Evolutionary conservation across 2,797 vertebrate genomes (phyloP).

Genomic region (Leptoclinus maculatus): DNA sequence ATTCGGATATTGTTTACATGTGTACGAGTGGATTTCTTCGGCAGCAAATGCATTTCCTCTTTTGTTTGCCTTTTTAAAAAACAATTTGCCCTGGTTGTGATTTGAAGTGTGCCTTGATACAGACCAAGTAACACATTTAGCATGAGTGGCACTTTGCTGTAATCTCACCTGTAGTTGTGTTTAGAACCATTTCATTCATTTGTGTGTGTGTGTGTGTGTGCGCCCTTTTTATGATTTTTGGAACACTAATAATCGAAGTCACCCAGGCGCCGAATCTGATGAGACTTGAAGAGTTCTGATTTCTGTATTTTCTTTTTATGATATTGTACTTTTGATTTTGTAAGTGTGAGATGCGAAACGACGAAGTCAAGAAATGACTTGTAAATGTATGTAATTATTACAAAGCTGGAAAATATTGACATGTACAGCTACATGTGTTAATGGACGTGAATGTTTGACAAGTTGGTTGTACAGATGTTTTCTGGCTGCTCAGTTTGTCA

Average conservation of each 20-base stretch:
- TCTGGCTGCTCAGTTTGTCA: constrained; percentile 15
- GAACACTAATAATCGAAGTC: constrained; percentile 3
- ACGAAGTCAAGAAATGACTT: constrained; percentile 52
- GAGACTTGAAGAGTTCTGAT: constrained; percentile 36
- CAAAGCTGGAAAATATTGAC: constrained; percentile 66
- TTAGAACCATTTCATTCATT: constrained; percentile 18
- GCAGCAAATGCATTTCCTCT: constrained; percentile 20
- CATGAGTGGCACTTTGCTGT: constrained; percentile 15
- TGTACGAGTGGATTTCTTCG: constrained; percentile 27
- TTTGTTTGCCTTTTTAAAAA: constrained; percentile 22
- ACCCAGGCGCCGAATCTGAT: background rate
- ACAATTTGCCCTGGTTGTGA: constrained; percentile 28
- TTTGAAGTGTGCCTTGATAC: constrained; percentile 72
- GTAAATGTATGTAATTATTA: constrained; percentile 77
- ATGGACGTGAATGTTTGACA: constrained; percentile 62
- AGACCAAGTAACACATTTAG: constrained; percentile 39
- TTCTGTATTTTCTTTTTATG: constrained; percentile 8
- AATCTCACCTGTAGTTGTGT: constrained; percentile 35
- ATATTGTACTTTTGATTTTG: constrained; percentile 54
- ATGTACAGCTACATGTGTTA: constrained; percentile 59
- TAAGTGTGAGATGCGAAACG: constrained; percentile 40
- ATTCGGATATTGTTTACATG: constrained; percentile 68
- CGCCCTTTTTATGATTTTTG: constrained; percentile 18
- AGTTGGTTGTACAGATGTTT: constrained; percentile 63
- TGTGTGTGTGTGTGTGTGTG: background rate